A percentile compares a stretch with the other conserved stretches of the same genome.
Conservation (phyloP, 2,113 vertebrate genomes). For the Strix uralensis region DNA sequence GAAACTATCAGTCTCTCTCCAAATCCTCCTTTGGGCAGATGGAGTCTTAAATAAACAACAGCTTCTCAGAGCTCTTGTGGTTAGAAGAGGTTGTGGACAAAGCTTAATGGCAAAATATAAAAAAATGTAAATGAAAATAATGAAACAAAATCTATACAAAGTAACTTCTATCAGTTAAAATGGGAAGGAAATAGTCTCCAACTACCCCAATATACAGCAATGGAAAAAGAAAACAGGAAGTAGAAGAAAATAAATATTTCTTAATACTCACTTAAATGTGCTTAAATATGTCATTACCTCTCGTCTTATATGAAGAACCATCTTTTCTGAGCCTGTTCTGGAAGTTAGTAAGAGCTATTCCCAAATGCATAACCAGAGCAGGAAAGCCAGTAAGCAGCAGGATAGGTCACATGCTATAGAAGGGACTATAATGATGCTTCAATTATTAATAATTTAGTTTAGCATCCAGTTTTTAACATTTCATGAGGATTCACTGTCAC, state of each 20-base stretch:
- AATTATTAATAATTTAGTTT: not conserved
- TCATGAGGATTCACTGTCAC: conserved; percentile 1
- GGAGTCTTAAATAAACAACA: not conserved
- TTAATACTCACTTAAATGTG: not conserved
- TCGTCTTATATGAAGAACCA: not conserved
- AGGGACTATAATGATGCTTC: not conserved
- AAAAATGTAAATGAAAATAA: not conserved
- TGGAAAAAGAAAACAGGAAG: not conserved
- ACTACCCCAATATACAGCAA: not conserved
- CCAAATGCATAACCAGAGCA: not conserved
- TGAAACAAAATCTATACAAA: not conserved
- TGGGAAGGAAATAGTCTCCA: not conserved
- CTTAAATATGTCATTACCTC: not conserved
- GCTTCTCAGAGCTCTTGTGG: not conserved
- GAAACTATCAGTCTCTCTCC: not conserved
- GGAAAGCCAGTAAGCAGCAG: not conserved
- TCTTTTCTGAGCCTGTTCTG: not conserved
- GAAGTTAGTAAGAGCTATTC: not conserved
- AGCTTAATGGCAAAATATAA: not conserved
- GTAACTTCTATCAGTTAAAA: not conserved
- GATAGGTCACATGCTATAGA: not conserved
- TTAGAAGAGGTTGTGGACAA: not conserved
- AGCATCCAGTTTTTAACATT: not conserved
- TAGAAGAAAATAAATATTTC: not conserved
- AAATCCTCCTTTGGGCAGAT: not conserved